Evolutionary conservation across 1,140 invertebrate species (phyloP).

Genomic region (Saccostrea cuccullata): DNA sequence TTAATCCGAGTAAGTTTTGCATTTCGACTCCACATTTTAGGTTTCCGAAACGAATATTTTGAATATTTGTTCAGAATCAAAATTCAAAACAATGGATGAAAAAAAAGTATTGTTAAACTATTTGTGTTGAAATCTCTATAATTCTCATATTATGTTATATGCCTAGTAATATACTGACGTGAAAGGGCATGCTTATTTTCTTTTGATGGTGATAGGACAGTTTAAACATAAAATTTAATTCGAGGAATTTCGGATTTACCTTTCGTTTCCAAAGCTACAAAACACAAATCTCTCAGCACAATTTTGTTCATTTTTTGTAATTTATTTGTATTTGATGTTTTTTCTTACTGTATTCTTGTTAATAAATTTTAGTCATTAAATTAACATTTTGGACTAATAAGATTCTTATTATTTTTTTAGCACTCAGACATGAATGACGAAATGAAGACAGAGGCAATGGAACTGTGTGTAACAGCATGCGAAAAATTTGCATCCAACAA

Average conservation of each 20-base stretch:
- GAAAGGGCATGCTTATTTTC: neutral
- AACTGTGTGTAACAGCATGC: slow-evolving; percentile 92
- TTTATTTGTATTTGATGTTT: no score
- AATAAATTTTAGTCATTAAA: neutral
- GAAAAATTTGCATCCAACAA: slow-evolving; percentile 93
- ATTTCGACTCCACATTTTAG: neutral
- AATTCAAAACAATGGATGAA: no score
- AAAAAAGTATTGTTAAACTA: no score
- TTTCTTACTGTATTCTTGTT: neutral
- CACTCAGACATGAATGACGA: slow-evolving; percentile 93
- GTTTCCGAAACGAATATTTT: no score
- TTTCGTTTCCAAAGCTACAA: neutral
- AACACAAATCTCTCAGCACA: no score
- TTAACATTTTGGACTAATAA: neutral
- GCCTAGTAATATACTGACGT: no score
- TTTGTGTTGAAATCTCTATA: no score
- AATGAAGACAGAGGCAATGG: slow-evolving; percentile 92
- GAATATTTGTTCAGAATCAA: no score
- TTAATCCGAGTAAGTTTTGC: slow-evolving; percentile 56
- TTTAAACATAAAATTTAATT: neutral
- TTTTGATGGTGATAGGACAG: neutral
- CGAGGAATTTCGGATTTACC: neutral
- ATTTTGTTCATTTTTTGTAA: no score
- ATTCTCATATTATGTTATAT: no score
- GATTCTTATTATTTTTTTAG: slow-evolving; percentile 61